These are phyloP conservation scores for Prionailurus bengalensis DNA, from an alignment of 2,113 vertebrate species.

Conservation along the genomic window DNA sequence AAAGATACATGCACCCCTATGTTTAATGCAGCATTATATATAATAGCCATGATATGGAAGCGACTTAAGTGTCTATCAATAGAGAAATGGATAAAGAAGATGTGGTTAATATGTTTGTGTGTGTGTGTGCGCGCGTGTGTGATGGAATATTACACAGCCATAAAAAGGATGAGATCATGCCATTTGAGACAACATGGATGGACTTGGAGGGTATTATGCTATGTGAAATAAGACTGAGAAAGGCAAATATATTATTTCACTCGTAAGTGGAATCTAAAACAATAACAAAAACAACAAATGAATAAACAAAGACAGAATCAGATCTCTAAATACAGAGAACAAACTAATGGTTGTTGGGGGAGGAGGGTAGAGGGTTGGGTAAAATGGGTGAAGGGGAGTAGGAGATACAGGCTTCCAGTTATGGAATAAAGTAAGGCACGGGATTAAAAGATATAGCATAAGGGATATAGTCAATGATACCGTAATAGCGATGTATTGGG, in stretches of 20 bases:
- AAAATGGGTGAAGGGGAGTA: background rate
- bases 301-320: background rate
- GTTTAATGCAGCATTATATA: background rate
- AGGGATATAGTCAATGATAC: background rate
- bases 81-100: background rate
- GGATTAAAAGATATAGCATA: background rate
- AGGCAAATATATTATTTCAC: background rate
- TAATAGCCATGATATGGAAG: background rate
- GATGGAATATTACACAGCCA: background rate
- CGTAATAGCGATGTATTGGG: background rate
- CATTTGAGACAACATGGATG: background rate
- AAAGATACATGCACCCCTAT: background rate
- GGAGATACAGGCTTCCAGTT: background rate
- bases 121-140: accelerated
- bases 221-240: background rate
- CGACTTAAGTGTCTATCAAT: background rate
- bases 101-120: background rate
- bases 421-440: background rate
- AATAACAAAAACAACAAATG: background rate
- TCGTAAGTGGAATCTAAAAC: background rate
- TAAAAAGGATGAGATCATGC: background rate
- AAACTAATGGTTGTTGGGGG: background rate
- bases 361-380: background rate
- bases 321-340: background rate
- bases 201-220: background rate